phyloP scores from a whole-genome alignment of 2,888 invertebrate genomes.

The Chironomus riparius region DNA sequence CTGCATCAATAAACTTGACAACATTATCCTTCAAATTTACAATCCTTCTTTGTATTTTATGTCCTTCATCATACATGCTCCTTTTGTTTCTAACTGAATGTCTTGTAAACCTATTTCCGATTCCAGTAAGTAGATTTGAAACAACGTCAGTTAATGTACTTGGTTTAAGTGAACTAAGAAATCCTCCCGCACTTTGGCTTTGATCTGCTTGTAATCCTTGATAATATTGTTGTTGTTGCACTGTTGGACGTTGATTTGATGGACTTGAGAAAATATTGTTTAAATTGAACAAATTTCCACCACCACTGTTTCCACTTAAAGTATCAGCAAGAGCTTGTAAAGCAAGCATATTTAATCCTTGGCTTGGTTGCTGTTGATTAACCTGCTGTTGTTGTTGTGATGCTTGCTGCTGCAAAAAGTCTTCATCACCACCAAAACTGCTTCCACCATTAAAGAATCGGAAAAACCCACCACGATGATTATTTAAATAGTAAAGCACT shows the following conservation, averaged over 20 bases:
- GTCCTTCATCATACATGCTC: slow-evolving; percentile 22
- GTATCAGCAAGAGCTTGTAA: slow-evolving; percentile 28
- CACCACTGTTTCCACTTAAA: slow-evolving; percentile 20
- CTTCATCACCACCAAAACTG: slow-evolving; percentile 33
- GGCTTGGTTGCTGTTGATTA: slow-evolving; percentile 20
- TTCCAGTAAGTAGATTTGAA: slow-evolving; percentile 30
- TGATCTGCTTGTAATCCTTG: slow-evolving; percentile 19
- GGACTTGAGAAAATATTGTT: slow-evolving; percentile 29
- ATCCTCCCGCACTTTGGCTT: neutral
- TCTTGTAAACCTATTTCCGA: slow-evolving; percentile 28
- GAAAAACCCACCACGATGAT: slow-evolving; percentile 79
- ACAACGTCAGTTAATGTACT: slow-evolving; percentile 28
- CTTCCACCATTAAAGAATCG: slow-evolving; percentile 58
- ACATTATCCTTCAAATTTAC: slow-evolving; percentile 41
- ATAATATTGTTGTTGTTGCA: neutral
- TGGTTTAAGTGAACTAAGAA: neutral
- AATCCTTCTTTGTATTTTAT: slow-evolving; percentile 28
- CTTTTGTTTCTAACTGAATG: slow-evolving; percentile 24
- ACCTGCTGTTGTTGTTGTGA: slow-evolving; percentile 25
- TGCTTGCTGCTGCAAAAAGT: slow-evolving; percentile 22
- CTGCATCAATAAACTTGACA: slow-evolving; percentile 24
- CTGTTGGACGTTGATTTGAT: slow-evolving; percentile 6
- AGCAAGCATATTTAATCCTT: slow-evolving; percentile 27
- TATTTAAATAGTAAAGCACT: slow-evolving; percentile 69
- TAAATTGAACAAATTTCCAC: slow-evolving; percentile 29